Conservation (phyloP, 2,888 invertebrate genomes). For the Andrena camellia region DNA sequence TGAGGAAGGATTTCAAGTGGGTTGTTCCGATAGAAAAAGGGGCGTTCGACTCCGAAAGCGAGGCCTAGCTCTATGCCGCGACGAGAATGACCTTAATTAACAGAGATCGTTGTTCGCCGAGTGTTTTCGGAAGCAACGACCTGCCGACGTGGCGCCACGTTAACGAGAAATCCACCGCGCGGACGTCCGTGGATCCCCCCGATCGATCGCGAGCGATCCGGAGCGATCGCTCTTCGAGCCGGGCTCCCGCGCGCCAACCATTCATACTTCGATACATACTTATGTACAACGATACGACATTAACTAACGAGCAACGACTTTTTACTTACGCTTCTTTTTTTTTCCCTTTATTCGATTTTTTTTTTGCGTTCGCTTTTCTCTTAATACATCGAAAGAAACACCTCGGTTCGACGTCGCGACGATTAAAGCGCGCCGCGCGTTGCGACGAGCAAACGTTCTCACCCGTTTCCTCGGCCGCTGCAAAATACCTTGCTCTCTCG, state of each 20-base stretch:
- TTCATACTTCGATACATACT: conserved; percentile 62
- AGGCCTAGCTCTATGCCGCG: conserved; percentile 19
- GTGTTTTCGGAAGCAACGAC: conserved; percentile 31
- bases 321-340: conserved; percentile 41
- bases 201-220: not conserved
- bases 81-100: conserved; percentile 35
- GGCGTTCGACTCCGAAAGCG: conserved; percentile 26
- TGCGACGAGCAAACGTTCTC: conserved; percentile 16
- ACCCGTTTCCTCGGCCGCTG: too few relatives aligned
- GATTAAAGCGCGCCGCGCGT: not conserved
- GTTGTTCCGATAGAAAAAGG: conserved; percentile 45
- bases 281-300: conserved; percentile 76
- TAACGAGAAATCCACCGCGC: conserved; percentile 1
- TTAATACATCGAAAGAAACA: conserved; percentile 66
- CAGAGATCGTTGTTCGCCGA: conserved; percentile 43
- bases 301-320: conserved; percentile 74
- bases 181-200: not conserved
- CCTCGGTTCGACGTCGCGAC: conserved; percentile 40
- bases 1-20: not conserved
- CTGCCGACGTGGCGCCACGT: conserved; percentile 21
- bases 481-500: conserved; percentile 8
- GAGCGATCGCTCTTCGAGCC: conserved; percentile 15
- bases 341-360: conserved; percentile 25
- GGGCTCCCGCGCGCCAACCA: conserved; percentile 9
- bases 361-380: conserved; percentile 4